Conservation (phyloP, 2,797 vertebrate species). For the Coregonus sp. region DNA sequence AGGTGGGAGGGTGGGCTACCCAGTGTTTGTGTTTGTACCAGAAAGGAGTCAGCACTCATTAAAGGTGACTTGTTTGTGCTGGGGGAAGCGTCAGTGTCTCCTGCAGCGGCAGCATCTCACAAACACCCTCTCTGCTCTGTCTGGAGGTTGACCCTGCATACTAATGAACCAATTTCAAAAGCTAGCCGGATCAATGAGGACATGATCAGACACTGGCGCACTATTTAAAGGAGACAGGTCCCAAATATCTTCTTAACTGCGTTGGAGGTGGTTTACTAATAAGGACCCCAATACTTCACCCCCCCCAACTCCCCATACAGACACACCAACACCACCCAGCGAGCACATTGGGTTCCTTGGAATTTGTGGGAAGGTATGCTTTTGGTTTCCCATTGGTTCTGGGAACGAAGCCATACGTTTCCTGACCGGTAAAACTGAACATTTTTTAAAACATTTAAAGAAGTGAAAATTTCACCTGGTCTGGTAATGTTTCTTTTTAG, state of each 20-base stretch:
- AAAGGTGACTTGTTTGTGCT: slow-evolving; percentile 32
- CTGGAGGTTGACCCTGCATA: slow-evolving; percentile 42
- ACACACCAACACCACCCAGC: neutral
- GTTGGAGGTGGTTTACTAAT: slow-evolving; percentile 8
- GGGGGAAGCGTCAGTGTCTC: slow-evolving; percentile 8
- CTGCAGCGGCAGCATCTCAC: slow-evolving; percentile 10
- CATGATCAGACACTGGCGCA: slow-evolving; percentile 12
- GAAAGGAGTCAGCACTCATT: slow-evolving; percentile 42
- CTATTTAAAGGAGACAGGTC: slow-evolving; percentile 17
- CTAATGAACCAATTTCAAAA: slow-evolving; percentile 43
- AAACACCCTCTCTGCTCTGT: slow-evolving; percentile 24
- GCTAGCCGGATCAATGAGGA: slow-evolving; percentile 44
- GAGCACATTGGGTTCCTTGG: no score
- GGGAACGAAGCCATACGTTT: no score
- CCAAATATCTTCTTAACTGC: slow-evolving; percentile 11
- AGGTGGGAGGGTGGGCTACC: slow-evolving; percentile 6
- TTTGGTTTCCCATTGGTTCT: no score
- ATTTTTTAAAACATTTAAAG: no score
- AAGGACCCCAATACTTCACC: neutral
- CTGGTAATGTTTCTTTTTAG: no score
- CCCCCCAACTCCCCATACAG: neutral
- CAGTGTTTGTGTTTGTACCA: neutral
- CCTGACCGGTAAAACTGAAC: no score
- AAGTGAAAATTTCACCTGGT: no score
- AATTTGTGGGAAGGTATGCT: no score